Evolutionary conservation across 2,113 vertebrate species (phyloP).

Genomic region (Alosa alosa): DNA sequence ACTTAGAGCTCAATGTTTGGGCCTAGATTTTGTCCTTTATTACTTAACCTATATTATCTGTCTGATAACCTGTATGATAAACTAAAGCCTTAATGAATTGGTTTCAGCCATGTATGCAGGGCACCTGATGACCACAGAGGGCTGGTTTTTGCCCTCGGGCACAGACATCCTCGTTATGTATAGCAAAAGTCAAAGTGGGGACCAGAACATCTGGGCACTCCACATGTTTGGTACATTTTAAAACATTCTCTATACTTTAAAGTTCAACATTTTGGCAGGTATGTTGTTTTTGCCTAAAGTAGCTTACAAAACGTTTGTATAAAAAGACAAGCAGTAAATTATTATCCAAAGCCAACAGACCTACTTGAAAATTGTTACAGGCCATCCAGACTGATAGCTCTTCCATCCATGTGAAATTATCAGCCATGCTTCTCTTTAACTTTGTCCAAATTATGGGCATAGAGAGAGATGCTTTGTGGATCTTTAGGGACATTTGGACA

Average conservation of each 20-base stretch:
- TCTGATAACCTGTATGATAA: neutral
- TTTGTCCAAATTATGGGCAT: too few species aligned
- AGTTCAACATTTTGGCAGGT: neutral
- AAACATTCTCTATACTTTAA: neutral
- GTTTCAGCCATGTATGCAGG: neutral
- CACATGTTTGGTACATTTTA: neutral
- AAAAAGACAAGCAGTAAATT: too few species aligned
- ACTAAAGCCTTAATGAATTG: neutral
- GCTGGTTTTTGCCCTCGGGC: neutral
- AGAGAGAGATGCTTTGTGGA: too few species aligned
- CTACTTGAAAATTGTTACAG: too few species aligned
- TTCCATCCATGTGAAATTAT: too few species aligned
- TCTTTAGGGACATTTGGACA: too few species aligned
- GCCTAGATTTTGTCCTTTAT: neutral
- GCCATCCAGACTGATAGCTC: too few species aligned
- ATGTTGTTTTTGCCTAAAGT: too few species aligned
- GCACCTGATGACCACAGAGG: neutral
- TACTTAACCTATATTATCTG: neutral
- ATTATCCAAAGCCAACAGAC: too few species aligned
- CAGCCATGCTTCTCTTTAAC: too few species aligned
- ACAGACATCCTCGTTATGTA: neutral
- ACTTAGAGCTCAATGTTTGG: too few species aligned
- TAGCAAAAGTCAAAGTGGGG: neutral
- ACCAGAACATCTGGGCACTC: neutral
- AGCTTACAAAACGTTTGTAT: neutral